Conservation (phyloP, 2,888 invertebrate species). For the Trissoscelio sp. region DNA sequence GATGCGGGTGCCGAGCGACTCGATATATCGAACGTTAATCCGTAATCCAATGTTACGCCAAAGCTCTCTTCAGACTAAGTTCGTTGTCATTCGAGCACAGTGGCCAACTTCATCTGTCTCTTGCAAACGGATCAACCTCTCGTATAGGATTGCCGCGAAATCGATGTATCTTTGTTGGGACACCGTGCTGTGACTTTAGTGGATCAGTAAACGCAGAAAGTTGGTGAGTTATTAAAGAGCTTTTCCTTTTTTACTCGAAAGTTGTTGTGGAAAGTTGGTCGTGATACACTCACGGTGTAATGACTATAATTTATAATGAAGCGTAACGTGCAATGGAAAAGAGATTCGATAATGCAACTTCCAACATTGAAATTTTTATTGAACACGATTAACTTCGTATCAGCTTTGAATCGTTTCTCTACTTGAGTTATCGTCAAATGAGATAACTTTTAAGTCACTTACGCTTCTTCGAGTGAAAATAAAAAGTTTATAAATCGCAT, state of each 20-base stretch:
- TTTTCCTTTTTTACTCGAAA: slow-evolving; percentile 16
- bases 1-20: slow-evolving; percentile 6
- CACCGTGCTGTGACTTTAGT: slow-evolving; percentile 27
- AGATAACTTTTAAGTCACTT: not conserved
- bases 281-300: slow-evolving; percentile 14
- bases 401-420: not conserved
- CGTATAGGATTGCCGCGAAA: slow-evolving; percentile 10
- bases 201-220: slow-evolving; percentile 37
- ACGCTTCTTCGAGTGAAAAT: not conserved
- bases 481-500: not conserved
- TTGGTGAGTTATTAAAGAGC: slow-evolving; percentile 35
- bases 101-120: no score
- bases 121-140: slow-evolving; percentile 28
- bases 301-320: slow-evolving; percentile 19
- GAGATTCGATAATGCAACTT: not conserved
- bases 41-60: slow-evolving; percentile 44
- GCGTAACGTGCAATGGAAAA: not conserved
- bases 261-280: slow-evolving; percentile 34
- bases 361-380: slow-evolving; percentile 14
- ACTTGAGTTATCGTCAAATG: not conserved
- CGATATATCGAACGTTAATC: slow-evolving; percentile 49
- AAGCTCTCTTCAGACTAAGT: slow-evolving; percentile 24
- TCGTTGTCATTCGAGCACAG: no score
- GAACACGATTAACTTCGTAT: slow-evolving; percentile 11
- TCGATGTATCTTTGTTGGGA: slow-evolving; percentile 35